These are phyloP conservation scores for Pteruthius melanotis DNA, from an alignment of 2,113 vertebrate species.

Conservation along the genomic window DNA sequence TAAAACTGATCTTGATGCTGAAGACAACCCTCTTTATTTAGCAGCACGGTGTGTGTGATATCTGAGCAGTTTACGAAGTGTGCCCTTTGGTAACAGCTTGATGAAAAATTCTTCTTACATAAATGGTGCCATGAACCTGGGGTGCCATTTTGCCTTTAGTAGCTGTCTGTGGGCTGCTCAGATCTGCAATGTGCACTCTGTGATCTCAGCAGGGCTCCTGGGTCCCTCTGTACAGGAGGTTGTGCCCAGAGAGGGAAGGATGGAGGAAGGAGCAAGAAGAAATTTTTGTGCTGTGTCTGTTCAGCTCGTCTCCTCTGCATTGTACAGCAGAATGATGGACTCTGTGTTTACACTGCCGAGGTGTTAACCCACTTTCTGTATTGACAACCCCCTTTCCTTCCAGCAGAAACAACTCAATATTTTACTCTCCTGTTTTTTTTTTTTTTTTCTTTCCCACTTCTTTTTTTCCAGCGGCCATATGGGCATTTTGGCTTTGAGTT, in stretches of 20 bases:
- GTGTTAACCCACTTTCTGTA: not conserved
- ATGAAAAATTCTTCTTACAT: not conserved
- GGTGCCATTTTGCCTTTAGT: not conserved
- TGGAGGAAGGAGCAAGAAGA: not conserved
- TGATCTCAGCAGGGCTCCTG: not conserved
- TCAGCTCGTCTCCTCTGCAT: not conserved
- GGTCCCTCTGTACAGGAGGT: not conserved
- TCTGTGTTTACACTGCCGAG: not conserved
- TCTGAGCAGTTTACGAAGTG: not conserved
- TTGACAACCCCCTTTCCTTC: not conserved
- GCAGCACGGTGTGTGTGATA: not conserved
- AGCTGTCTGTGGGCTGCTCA: not conserved
- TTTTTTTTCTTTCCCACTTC: not conserved
- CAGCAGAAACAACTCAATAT: not conserved
- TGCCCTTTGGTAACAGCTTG: not conserved
- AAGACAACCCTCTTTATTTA: not conserved
- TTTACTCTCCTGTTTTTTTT: not conserved
- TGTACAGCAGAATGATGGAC: not conserved
- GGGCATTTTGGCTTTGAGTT: slow-evolving; percentile 41
- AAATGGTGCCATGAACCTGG: not conserved
- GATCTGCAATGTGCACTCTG: not conserved
- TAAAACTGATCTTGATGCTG: not conserved
- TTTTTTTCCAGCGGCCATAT: not conserved
- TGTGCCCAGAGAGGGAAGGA: not conserved
- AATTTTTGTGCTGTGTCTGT: not conserved